Evolutionary conservation across 2,113 vertebrate genomes (phyloP).

Genomic region (Oncorhynchus nerka): DNA sequence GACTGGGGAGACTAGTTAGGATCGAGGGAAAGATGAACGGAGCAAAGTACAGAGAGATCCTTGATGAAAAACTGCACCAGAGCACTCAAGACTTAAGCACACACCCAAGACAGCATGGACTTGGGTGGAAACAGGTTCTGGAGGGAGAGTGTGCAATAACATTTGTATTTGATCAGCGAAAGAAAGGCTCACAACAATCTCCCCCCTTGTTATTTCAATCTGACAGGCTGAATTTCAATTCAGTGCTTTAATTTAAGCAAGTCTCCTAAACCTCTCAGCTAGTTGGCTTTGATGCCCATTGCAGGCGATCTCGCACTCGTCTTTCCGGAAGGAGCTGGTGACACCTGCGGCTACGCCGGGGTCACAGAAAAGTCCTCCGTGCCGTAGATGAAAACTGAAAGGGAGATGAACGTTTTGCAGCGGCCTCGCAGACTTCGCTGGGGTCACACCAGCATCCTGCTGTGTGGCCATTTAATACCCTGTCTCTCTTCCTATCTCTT

Average conservation of each 20-base stretch:
- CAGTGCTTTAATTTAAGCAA: conserved; percentile 12
- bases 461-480: conserved; percentile 18
- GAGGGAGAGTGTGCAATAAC: not conserved
- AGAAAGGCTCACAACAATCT: conserved; percentile 3
- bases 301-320: conserved; percentile 1
- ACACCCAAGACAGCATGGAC: no score
- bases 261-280: not conserved
- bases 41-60: no score
- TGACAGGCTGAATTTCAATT: not conserved
- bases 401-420: conserved; percentile 9
- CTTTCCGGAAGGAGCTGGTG: conserved; percentile 6
- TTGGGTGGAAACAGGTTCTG: not conserved
- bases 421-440: not conserved
- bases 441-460: not conserved
- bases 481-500: conserved; percentile 13
- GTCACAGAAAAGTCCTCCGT: conserved; percentile 23
- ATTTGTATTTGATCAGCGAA: conserved; percentile 30
- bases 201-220: not conserved
- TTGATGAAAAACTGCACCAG: no score
- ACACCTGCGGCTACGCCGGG: not conserved
- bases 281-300: conserved; percentile 12
- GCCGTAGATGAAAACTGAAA: conserved; percentile 30
- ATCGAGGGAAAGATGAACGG: no score
- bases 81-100: no score
- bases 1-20: no score